Evolutionary conservation across 2,888 invertebrate species (phyloP), one percentile per base, ranked within the genome.

Genomic region (Coleophora flavipennella): DNA sequence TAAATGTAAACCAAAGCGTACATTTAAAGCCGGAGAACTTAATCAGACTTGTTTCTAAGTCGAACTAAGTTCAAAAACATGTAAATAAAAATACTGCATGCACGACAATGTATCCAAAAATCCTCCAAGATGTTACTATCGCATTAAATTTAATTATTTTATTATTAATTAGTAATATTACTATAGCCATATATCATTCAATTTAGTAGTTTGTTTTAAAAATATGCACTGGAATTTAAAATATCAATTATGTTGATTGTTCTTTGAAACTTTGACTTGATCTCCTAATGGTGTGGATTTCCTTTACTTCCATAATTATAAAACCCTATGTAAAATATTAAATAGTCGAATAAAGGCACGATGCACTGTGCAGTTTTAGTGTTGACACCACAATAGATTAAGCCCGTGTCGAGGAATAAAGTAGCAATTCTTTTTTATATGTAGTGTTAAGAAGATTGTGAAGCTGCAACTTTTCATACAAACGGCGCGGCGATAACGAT

Each of bases 41-140:
- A 62, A 53, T 62, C 59, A 60, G 63, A 67, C 60, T 54, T 35
- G 48, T 8, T 10, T n/a, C 29, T 9, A 35, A 38, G 38, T 40
- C 20, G 36, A 45, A 50, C 53, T 57, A 59, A 67, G 64, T 68
- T 67, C 68, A 63, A 70, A 66, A 68, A 81, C 74, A 75, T 50
- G 61, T 67, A 75, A 58, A 69, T 61, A 56, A 59, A 66, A 64
- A 61, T 71, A 77, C 70, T 67, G 76, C 83, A 83, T 83, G 83
- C 83, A 83, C 68, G 71, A 73, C 67, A 74, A 69, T 71, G 59
- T 71, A 67, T 70, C 60, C 57, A 71, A 72, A 72, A 69, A 69
- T 72, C 64, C 70, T 74, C 70, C 73, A 76, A 72, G 68, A 70
- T 57, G 58, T 62, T 61, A 58, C 53, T 57, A 55, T 50, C 38